Base-by-base conservation (phyloP, 2,888 invertebrate genomes). In the Ephialtes manifestator region DNA sequence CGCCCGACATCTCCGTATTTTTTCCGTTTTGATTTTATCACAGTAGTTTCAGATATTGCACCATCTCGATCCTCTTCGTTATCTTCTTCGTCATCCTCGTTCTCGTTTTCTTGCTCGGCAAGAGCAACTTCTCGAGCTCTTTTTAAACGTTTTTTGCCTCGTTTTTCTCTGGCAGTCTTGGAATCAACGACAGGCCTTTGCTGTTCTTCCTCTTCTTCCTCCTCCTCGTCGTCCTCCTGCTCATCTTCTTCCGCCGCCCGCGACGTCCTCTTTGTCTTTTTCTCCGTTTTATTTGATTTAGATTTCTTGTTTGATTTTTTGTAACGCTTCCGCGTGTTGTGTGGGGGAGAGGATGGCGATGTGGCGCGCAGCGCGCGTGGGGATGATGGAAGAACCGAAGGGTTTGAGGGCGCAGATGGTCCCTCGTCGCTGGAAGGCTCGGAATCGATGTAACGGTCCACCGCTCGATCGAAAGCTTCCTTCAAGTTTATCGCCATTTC, bases 401-500 rank as follows among this genome's bases (percentile, higher is more conserved):
- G 86, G 15, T 87, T 86, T 89, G 90, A 84, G 24, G 88, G 87
- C 78, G 88, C 87, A 15, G 93, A 90, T 0, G 90, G 79, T 48
- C 95, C 95, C 82, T 95, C 95, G 91, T 98, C 98, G 31, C 97
- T 97, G 1, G 97, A 97, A 11, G 97, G 96, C 87, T 97, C 96
- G 89, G 97, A 96, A 92, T 97, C 97, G 87, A 98, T 96, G 93
- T 97, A 98, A 91, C 97, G 96, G 92, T 97, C 97, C 4, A 97
- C 97, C 15, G 97, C 96, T 86, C 97, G 96, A 88, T 97, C 97
- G 92, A 98, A 98, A 13, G 97, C 97, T 89, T 96, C 95, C 93
- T 97, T 96, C 80, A 98, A 95, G 92, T 97, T 98, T 91, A 97
- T 97, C 11, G 97, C 98, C 98, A 98, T 98, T 92, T 96, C 96